Conservation (phyloP, 2,113 vertebrate genomes). For the Podilymbus podiceps region DNA sequence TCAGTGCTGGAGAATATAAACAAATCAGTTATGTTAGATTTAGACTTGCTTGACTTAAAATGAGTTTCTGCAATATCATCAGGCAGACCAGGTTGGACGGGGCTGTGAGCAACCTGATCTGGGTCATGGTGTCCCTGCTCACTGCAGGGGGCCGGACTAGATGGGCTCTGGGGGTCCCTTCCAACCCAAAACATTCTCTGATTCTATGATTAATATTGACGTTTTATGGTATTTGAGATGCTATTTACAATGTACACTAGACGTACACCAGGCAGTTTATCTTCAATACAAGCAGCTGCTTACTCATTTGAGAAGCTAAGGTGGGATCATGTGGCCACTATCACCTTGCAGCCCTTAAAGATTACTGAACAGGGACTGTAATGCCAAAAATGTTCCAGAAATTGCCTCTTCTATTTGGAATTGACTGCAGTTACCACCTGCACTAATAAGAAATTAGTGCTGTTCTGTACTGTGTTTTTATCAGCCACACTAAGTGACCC, state of each 20-base stretch:
- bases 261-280: neutral
- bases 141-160: too few species aligned
- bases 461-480: neutral
- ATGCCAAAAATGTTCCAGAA: neutral
- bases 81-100: neutral
- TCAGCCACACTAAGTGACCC: neutral
- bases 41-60: constrained; percentile 42
- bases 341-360: neutral
- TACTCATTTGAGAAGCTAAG: constrained; percentile 16
- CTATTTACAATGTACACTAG: constrained; percentile 30
- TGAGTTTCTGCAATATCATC: constrained; percentile 33
- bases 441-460: neutral
- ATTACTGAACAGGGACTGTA: neutral
- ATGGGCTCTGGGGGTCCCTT: too few species aligned
- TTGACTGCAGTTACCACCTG: neutral
- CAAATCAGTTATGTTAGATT: constrained; percentile 16
- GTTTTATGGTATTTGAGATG: constrained; percentile 60
- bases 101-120: too few species aligned
- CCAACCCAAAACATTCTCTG: too few species aligned
- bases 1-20: constrained; percentile 32
- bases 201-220: neutral
- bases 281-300: neutral
- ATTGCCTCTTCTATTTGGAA: neutral
- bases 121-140: too few species aligned
- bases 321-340: neutral